phyloP scores from a whole-genome alignment of 1,140 invertebrate genomes.

The Tetraneura akinire region DNA sequence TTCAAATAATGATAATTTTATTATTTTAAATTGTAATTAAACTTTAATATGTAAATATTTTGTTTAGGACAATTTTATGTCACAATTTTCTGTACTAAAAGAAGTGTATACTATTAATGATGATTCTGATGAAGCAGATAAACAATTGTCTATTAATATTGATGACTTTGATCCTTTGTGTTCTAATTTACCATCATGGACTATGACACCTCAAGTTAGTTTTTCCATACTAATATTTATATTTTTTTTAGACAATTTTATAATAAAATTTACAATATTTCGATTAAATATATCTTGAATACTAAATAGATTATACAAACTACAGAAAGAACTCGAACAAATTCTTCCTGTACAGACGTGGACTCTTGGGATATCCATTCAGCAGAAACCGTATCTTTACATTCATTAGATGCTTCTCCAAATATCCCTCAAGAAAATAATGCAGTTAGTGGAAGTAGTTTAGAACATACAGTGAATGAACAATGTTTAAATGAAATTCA shows the following conservation, averaged over 20 bases:
- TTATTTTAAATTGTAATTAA: too few relatives aligned
- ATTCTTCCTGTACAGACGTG: conserved; percentile 38
- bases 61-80: conserved; percentile 38
- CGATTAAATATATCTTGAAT: neutral
- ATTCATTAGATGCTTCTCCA: conserved; percentile 55
- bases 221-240: conserved; percentile 27
- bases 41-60: conserved; percentile 36
- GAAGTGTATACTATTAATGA: conserved; percentile 47
- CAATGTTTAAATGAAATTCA: conserved; percentile 63
- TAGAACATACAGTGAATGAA: conserved; percentile 58
- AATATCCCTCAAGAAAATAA: conserved; percentile 57
- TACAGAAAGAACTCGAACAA: conserved; percentile 28
- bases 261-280: neutral
- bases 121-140: conserved; percentile 17
- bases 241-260: neutral
- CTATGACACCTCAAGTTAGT: conserved; percentile 49
- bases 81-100: conserved; percentile 26
- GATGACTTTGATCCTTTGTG: conserved; percentile 55
- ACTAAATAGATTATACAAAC: conserved; percentile 25
- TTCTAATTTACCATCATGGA: conserved; percentile 45
- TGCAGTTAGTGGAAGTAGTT: conserved; percentile 55
- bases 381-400: conserved; percentile 55
- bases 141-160: conserved; percentile 41
- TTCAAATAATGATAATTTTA: too few relatives aligned
- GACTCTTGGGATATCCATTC: conserved; percentile 52